Evolutionary conservation across 2,888 invertebrate genomes (phyloP), one percentile per base, ranked within the genome.

Genomic region (Lasioglossum morio): DNA sequence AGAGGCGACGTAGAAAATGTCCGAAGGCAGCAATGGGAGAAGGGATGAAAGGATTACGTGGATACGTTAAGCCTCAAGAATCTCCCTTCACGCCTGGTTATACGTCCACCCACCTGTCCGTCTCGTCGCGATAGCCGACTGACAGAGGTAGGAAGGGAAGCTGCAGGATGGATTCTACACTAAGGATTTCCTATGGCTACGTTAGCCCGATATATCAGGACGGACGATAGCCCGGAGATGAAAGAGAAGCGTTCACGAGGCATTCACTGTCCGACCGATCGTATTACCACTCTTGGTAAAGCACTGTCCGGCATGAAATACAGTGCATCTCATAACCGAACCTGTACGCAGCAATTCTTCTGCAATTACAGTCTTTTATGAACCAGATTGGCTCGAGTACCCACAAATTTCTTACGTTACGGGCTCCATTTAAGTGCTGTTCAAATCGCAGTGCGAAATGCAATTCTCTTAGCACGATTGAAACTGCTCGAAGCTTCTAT

Each of bases 41-140:
- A 92, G 93, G 94, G 94, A 93, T 93, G 91, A 94, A 94, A 92
- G 94, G 94, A 94, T 94, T 94, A 94, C 87, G 91, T 81, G 91
- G 93, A 94, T 93, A 93, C 90, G 94, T 94, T 94, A 93, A 94
- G 94, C 94, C 91, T 89, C 88, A 88, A 91, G 94, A 92, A 94
- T 93, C 92, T 92, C 90, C 86, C 87, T 90, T 91, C 91, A 87
- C 89, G 89, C 87, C 87, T 87, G 91, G 91, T 91, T 90, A 88
- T 89, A 89, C 88, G 92, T 92, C 92, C 92, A 90, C 91, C 93
- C 92, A 92, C 90, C 91, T 93, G 92, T 92, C 91, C 91, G 89
- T 92, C 91, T 91, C 74, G 74, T 77, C 81, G 87, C 87, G 90
- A 91, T 92, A 84, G 89, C 81, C 87, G 89, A 85, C 88, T 88